Evolutionary conservation across 30 jellyfish, hydroid and myxozoan genomes (phyloP).

Genomic region (Cassiopea xamachana): DNA sequence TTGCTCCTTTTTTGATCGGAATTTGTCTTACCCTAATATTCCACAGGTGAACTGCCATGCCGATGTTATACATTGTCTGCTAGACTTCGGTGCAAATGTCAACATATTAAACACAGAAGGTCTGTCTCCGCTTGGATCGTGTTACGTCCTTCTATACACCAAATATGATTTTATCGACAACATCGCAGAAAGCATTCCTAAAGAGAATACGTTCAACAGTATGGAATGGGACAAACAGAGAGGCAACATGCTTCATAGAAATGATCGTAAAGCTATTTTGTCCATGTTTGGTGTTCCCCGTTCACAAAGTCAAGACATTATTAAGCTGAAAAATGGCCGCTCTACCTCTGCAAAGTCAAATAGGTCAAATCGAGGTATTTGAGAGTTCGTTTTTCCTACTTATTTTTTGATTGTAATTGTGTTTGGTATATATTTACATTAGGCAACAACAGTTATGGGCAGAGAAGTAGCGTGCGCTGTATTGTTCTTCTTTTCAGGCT

Average conservation of each 20-base stretch:
- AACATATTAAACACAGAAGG: constrained; percentile 87
- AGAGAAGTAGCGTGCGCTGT: too few species aligned
- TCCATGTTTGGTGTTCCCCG: constrained; percentile 70
- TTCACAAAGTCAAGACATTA: constrained; percentile 30
- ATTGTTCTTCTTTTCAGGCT: too few species aligned
- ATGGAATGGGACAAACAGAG: constrained; percentile 86
- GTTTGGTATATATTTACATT: too few species aligned
- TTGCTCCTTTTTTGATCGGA: background rate
- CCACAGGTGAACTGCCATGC: constrained; percentile 90
- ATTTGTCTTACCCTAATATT: background rate
- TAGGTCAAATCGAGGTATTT: constrained; percentile 24
- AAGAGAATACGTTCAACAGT: constrained; percentile 86
- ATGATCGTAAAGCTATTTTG: constrained; percentile 79
- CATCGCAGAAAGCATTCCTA: constrained; percentile 83
- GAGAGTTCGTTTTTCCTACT: too few species aligned
- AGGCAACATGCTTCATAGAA: constrained; percentile 74
- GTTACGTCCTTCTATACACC: constrained; percentile 88
- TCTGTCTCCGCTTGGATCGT: constrained; percentile 90
- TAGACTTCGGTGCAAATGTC: constrained; percentile 92
- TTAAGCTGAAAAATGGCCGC: constrained; percentile 7
- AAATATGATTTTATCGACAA: constrained; percentile 81
- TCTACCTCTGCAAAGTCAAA: constrained; percentile 7
- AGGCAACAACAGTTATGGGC: too few species aligned
- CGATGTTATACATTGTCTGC: constrained; percentile 79
- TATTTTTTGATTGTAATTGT: too few species aligned